Evolutionary conservation across 1,140 invertebrate species (phyloP).

Genomic region (Drosophila micromelanica): DNA sequence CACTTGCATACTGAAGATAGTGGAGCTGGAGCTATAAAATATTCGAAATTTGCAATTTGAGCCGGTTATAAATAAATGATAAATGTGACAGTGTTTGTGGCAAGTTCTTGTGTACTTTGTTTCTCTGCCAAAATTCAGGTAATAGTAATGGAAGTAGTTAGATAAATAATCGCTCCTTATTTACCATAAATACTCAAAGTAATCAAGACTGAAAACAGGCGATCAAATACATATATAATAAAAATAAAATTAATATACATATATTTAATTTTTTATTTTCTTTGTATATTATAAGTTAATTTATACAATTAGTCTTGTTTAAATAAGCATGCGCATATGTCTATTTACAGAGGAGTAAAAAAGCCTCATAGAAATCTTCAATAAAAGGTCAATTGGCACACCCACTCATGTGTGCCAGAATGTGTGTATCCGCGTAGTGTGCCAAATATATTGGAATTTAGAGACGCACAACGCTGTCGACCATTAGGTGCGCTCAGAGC

Average conservation of each 20-base stretch:
- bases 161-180: too few relatives aligned
- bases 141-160: not conserved
- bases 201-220: too few relatives aligned
- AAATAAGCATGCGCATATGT: too few relatives aligned
- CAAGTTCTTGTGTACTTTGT: not conserved
- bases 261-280: too few relatives aligned
- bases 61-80: not conserved
- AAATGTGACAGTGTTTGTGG: not conserved
- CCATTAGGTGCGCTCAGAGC: conserved; percentile 39
- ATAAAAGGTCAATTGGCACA: conserved; percentile 10
- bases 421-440: not conserved
- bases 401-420: conserved; percentile 2
- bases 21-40: not conserved
- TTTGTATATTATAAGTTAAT: too few relatives aligned
- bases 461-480: not conserved
- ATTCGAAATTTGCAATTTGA: not conserved
- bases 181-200: too few relatives aligned
- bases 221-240: too few relatives aligned
- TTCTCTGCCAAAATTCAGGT: not conserved
- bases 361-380: conserved; percentile 1
- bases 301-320: too few relatives aligned
- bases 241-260: too few relatives aligned
- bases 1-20: not conserved
- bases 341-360: too few relatives aligned
- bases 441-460: conserved; percentile 27